Evolutionary conservation across 2,113 vertebrate genomes (phyloP), one percentile per base, ranked within the genome.

Genomic region (Nibea coibor): DNA sequence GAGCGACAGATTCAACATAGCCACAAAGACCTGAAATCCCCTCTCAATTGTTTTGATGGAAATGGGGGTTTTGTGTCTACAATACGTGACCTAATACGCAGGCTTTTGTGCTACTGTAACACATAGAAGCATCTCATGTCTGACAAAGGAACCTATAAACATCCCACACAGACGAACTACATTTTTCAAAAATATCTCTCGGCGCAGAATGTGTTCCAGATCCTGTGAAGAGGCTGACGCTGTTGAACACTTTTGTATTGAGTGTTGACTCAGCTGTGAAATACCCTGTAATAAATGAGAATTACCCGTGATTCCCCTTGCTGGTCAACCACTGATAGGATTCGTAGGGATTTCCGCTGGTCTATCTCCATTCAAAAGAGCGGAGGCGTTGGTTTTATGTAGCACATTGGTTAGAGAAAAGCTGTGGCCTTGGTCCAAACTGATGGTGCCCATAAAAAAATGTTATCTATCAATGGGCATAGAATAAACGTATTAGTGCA

Each of bases 201-300:
- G 63, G 28, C 28, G 53, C 69, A 59, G 69, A 69, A 72, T 73
- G 74, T 78, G 47, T 88, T 48, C 62, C 73, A 65, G 63, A 65
- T 75, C 70, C 61, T 80, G 71, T 62, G 71, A 77, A 68, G 86
- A 85, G 71, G 50, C 58, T 83, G 88, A 90, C 62, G 84, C 62
- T 69, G 61, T 54, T 58, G 10, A 78, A 81, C 68, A 77, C 80
- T 82, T 87, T 92, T 82, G 63, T 87, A 58, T 72, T 45, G 28
- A 77, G 26, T 94, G 88, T 94, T 95, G 92, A 91, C 89, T 92
- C 91, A 93, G 91, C 88, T 91, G 89, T 83, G 75, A 89, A 87
- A 77, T 67, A 71, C 42, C 84, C 66, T 73, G 79, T 74, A 87
- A 86, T 83, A 91, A 89, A 90, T 75, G 42, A 58, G 78, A 89